These are phyloP conservation scores for Masnerella sp. DNA, from an alignment of 2,888 invertebrate species.

Conservation along the genomic window DNA sequence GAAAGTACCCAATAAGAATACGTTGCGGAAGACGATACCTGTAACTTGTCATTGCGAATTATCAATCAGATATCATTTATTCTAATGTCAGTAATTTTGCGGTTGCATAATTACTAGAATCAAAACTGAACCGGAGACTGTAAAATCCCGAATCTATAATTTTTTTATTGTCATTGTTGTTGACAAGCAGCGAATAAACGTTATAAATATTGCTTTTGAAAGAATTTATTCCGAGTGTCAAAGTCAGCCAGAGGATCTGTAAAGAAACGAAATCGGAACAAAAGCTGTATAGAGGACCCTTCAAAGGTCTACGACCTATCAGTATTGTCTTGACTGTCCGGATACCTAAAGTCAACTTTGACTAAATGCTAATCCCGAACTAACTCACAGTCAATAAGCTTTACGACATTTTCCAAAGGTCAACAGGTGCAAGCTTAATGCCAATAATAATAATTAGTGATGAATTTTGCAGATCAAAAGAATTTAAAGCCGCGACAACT, in stretches of 20 bases:
- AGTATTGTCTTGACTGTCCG: constrained; percentile 22
- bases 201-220: no score
- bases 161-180: no score
- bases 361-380: constrained; percentile 6
- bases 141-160: no score
- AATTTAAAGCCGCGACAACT: neutral
- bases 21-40: constrained; percentile 5
- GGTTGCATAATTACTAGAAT: no score
- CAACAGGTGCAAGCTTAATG: constrained; percentile 8
- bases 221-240: no score
- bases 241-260: no score
- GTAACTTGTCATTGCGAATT: constrained; percentile 24
- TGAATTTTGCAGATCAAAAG: constrained; percentile 8
- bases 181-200: no score
- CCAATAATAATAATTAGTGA: neutral
- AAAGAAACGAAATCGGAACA: constrained; percentile 25
- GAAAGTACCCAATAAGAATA: constrained; percentile 20
- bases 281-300: constrained; percentile 25
- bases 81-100: constrained; percentile 24
- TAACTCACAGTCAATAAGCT: constrained; percentile 6
- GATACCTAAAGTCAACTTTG: neutral
- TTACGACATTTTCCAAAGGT: constrained; percentile 14
- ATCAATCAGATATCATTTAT: constrained; percentile 24
- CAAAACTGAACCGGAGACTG: no score
- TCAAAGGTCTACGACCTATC: constrained; percentile 36